phyloP scores from a whole-genome alignment of 2,113 vertebrate species.

The Trochalopteron elliotii region DNA sequence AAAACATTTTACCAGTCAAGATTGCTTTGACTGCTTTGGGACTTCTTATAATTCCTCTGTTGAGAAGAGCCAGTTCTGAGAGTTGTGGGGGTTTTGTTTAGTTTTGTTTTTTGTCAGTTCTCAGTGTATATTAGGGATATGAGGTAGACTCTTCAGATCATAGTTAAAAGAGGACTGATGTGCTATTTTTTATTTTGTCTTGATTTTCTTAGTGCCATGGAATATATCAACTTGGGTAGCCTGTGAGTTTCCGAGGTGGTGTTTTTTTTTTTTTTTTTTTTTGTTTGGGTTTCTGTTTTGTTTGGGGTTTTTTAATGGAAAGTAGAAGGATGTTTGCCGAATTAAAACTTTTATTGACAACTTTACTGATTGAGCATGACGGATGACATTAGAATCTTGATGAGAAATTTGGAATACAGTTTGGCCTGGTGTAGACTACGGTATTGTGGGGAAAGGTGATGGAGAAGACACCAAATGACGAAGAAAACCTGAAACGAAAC shows the following conservation, averaged over 20 bases:
- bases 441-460: fast-evolving
- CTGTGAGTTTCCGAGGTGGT: not conserved
- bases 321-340: not conserved
- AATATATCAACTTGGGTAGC: not conserved
- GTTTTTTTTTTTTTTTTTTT: too few relatives aligned
- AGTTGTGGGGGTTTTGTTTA: not conserved
- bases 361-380: not conserved
- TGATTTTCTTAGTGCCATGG: not conserved
- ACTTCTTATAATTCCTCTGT: not conserved
- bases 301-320: not conserved
- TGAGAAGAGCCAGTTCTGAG: not conserved
- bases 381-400: not conserved
- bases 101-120: not conserved
- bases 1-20: not conserved
- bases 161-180: not conserved
- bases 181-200: not conserved
- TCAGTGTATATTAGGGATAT: not conserved
- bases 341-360: not conserved
- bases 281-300: not conserved
- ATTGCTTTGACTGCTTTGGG: not conserved
- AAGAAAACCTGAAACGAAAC: not conserved
- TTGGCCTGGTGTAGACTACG: not conserved
- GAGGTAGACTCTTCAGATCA: not conserved
- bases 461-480: not conserved
- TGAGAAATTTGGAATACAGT: not conserved